Evolutionary conservation across 2,888 invertebrate genomes (phyloP), one percentile per base, ranked within the genome.

Genomic region (Drosophila anomelani): DNA sequence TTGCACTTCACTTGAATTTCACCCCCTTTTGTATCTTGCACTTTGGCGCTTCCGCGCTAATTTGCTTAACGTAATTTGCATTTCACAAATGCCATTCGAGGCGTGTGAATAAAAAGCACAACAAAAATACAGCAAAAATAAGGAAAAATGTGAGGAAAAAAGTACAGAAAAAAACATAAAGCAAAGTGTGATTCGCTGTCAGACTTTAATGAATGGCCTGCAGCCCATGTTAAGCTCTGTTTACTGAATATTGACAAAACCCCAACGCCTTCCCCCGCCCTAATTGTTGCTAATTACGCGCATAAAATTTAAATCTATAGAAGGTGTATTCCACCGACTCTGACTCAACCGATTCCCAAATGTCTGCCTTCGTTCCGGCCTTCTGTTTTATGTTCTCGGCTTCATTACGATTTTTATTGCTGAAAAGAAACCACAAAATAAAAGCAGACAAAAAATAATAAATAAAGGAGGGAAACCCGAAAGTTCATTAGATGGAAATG

Each of bases 391-490:
- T 88, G 77, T 75, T 61, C 69, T 54, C 60, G 74, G 85, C 84
- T 83, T 81, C 85, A 90, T 85, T 85, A 81, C 80, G 73, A 85
- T 77, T 84, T 85, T 86, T 79, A 88, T 85, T 76, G 86, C 90
- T 69, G 64, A 12, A 38, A 58, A 58, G 17, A 38, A 15, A 29
- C 34, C 4, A 20, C 23, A 49, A 49, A 29, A 49, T 17, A 32
- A 15, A 34, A 15, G 3, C 23, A 36, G 20, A 54, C 23, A 57
- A 34, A 20, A 29, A 26, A 41, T 38, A 47, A 29, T 53, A 53
- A 53, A 36, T 36, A 53, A 44, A 41, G n/a, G 26, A 38, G 39
- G n/a, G 17, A 17, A 58, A 29, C 51, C 43, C 49, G 29, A 41
- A 43, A 63, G 57, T 75, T 75, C 57, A 75, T 75, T 75, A 72